Conservation (phyloP, 2,797 vertebrate genomes). For the Poeciliopsis turneri region DNA sequence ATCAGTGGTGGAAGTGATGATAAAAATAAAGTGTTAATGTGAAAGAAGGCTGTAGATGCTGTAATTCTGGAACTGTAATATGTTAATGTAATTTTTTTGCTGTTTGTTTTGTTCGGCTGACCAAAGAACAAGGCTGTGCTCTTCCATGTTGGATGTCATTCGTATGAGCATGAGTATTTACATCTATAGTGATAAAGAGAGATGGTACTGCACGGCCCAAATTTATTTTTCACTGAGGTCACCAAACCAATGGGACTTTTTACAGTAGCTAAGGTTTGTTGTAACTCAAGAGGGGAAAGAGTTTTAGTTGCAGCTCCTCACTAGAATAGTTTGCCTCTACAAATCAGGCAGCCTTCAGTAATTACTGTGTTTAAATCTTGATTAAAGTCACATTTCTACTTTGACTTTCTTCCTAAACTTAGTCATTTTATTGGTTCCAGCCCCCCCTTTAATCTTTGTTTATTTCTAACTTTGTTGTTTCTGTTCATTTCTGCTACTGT, state of each 20-base stretch:
- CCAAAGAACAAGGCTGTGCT: background rate
- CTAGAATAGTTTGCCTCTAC: background rate
- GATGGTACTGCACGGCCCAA: fast-evolving
- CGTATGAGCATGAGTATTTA: background rate
- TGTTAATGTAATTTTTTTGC: background rate
- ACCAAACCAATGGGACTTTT: background rate
- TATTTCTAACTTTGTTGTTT: background rate
- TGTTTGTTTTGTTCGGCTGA: background rate
- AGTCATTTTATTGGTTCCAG: background rate
- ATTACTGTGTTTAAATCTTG: background rate
- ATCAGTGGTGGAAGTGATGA: background rate
- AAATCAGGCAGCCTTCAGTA: background rate
- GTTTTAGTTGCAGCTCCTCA: background rate
- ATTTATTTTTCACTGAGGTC: background rate
- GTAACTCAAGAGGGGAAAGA: background rate
- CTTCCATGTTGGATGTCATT: background rate
- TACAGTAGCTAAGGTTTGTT: background rate
- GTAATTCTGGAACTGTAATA: background rate
- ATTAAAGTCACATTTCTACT: background rate
- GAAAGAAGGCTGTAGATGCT: background rate
- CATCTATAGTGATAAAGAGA: background rate
- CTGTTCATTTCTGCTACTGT: background rate
- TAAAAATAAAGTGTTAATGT: background rate
- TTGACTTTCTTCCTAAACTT: background rate
- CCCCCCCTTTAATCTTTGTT: background rate